Percentiles rank a stretch among this genome's conserved stretches.
Conservation (phyloP, 2,797 vertebrate species). For the Phalloptychus januarius region DNA sequence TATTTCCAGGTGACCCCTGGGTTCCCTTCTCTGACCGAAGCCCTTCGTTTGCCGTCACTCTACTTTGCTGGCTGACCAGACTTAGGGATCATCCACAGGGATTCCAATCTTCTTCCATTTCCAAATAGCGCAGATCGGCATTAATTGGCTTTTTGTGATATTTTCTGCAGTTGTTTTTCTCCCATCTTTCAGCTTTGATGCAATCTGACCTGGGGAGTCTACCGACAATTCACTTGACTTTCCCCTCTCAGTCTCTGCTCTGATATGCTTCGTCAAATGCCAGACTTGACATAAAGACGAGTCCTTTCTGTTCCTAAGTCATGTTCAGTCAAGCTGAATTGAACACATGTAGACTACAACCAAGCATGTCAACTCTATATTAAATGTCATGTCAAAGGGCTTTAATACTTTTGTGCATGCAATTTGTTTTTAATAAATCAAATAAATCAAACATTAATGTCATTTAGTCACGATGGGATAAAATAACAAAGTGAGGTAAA, state of each 20-base stretch:
- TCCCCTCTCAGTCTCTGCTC: background rate
- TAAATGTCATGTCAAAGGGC: background rate
- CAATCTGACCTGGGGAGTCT: background rate
- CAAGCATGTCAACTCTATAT: background rate
- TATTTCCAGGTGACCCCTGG: background rate
- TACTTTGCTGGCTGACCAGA: too few relatives aligned
- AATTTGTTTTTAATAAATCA: background rate
- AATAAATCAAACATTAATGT: background rate
- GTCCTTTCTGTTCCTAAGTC: background rate
- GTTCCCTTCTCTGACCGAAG: background rate
- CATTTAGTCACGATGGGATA: background rate
- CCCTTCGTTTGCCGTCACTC: too few relatives aligned
- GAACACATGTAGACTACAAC: background rate
- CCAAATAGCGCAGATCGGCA: background rate
- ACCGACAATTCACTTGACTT: background rate
- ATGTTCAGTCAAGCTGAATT: background rate
- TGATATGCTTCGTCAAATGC: background rate
- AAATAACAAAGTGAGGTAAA: background rate
- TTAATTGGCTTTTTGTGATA: too few relatives aligned
- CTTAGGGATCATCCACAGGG: too few relatives aligned
- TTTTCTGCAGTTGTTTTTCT: too few relatives aligned
- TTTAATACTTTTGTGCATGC: background rate
- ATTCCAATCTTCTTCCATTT: background rate
- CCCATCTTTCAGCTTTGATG: too few relatives aligned
- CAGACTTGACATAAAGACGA: background rate